Evolutionary conservation across 2,888 invertebrate species (phyloP).

Genomic region (Melanostoma mellinum): DNA sequence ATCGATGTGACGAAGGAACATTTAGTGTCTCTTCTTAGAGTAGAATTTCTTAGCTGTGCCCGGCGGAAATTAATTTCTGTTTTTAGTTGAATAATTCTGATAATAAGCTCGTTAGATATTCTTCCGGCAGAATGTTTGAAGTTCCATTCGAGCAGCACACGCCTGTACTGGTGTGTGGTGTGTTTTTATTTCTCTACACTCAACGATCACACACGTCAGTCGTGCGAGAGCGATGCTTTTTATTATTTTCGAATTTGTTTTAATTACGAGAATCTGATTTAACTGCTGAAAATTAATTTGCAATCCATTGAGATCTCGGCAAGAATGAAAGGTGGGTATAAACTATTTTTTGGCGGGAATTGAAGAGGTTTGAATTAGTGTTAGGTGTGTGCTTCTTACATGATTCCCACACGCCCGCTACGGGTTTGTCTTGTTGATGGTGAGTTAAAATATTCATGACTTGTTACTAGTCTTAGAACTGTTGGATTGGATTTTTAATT

Average conservation of each 20-base stretch:
- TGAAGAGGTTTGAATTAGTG: constrained; percentile 1
- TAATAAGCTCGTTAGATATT: background rate
- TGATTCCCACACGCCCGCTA: constrained; percentile 39
- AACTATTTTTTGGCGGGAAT: constrained; percentile 23
- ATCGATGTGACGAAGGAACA: too few species aligned
- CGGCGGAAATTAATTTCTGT: too few species aligned
- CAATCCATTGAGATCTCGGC: constrained; percentile 41
- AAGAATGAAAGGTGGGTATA: constrained; percentile 27
- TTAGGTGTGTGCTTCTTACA: constrained; percentile 42
- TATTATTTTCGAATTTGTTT: background rate
- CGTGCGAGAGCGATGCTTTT: background rate
- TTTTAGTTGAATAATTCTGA: background rate
- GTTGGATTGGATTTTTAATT: constrained; percentile 40
- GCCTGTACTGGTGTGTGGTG: background rate
- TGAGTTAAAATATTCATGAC: constrained; percentile 65
- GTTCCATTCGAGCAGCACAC: too few species aligned
- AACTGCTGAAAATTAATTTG: constrained; percentile 49
- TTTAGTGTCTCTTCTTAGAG: too few species aligned
- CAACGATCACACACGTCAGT: constrained; percentile 23
- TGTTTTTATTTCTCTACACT: constrained; percentile 2
- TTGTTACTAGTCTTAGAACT: constrained; percentile 61
- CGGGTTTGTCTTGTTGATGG: constrained; percentile 29
- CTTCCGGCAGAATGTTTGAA: constrained; percentile 30
- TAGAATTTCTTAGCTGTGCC: background rate
- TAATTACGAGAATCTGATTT: constrained; percentile 16